Base-by-base conservation (phyloP, 1,140 invertebrate species). In the Caenorhabditis elegans region DNA sequence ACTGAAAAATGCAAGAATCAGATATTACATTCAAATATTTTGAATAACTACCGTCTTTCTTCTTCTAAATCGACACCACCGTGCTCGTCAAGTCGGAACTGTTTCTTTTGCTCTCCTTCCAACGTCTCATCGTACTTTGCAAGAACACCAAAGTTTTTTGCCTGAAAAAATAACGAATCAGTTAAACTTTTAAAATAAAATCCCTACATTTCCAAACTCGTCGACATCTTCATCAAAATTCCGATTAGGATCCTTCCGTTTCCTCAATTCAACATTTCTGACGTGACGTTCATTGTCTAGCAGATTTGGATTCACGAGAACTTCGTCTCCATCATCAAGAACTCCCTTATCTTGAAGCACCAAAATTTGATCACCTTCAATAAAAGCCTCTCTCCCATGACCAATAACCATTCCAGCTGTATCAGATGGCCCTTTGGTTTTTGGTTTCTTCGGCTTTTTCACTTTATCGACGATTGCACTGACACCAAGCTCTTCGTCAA, bases 91-190 rank as follows among this genome's bases (percentile, higher is more conserved):
- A 97, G 92, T 47, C 92, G 90, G 91, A 98, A 98, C 53, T 93
- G 94, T 53, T 93, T 92, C 78, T 92, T 93, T 86, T 94, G 94
- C 47, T 90, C 90, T 2, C 95, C 95, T 55, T 94, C 93, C 51
- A 98, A 94, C 90, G 98, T 96, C 89, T 98, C 96, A 90, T 98
- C 96, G 90, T 99, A 99, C 91, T 99, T 98, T 81, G 93, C 91
- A 8, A 99, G 92, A 22, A 96, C 89, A 87, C 92, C 88, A 91
- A 93, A 92, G 89, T 93, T 86, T 80, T n/a, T n/a, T n/a, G n/a
- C n/a, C n/a, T n/a, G n/a, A n/a, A n/a, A n/a, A n/a, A n/a, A n/a
- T n/a, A n/a, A n/a, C n/a, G n/a, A n/a, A 53, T 76, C 22, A 1
- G 34, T 43, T 53, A 24, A 0, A n/a, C 24, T 47, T 17, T 47